phyloP scores from a whole-genome alignment of 2,113 vertebrate genomes.

The Chionomys nivalis region DNA sequence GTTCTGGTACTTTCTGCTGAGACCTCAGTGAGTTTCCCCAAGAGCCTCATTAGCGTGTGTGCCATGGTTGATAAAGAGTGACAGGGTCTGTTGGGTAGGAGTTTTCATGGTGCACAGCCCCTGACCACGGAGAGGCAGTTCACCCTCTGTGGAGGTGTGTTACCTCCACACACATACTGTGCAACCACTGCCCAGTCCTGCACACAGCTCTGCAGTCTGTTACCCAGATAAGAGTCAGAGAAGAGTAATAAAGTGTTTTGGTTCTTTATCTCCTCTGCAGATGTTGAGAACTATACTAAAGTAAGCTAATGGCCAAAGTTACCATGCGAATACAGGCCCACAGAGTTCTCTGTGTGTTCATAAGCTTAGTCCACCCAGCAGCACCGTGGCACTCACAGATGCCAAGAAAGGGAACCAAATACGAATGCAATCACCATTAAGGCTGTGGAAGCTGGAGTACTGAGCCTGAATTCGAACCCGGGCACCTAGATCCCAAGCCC shows the following conservation, averaged over 20 bases:
- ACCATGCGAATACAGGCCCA: background rate
- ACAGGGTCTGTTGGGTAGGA: background rate
- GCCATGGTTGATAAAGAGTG: background rate
- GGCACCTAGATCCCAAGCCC: background rate
- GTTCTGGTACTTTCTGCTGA: background rate
- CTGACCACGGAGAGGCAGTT: background rate
- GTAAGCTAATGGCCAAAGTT: background rate
- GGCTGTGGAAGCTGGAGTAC: background rate
- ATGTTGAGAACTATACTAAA: background rate
- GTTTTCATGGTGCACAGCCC: background rate
- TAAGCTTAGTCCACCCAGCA: fast-evolving
- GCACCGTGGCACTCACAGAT: background rate
- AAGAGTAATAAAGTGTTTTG: fast-evolving
- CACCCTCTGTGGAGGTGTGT: background rate
- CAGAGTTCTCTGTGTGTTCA: background rate
- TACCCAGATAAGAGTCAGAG: background rate
- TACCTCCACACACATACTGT: background rate
- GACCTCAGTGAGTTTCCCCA: background rate
- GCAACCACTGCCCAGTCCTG: background rate
- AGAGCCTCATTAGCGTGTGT: background rate
- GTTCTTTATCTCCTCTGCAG: background rate
- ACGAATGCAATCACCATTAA: background rate
- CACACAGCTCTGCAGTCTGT: background rate
- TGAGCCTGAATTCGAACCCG: background rate
- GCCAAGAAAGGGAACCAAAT: background rate